Conservation (phyloP, 2,797 vertebrate species). For the Gorsachius magnificus region DNA sequence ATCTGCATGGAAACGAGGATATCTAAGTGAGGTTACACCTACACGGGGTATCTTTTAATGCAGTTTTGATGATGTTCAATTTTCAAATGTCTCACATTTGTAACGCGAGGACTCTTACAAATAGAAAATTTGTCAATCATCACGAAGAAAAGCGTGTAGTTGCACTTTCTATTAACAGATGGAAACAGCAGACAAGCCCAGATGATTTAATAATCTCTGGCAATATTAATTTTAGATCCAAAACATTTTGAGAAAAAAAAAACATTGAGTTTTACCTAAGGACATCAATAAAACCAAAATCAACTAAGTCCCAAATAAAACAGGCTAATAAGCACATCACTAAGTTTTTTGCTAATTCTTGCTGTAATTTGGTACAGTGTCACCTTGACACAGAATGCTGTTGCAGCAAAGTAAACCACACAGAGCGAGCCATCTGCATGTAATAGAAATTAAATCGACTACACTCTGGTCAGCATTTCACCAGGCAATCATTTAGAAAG, state of each 20-base stretch:
- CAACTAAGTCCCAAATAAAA: not conserved
- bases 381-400: slow-evolving; percentile 25
- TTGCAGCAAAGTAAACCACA: not conserved
- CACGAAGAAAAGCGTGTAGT: not conserved
- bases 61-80: not conserved
- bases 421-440: not conserved
- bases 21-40: not conserved
- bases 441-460: not conserved
- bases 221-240: not conserved
- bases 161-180: slow-evolving; percentile 1
- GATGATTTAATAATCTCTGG: not conserved
- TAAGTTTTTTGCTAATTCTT: not conserved
- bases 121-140: not conserved
- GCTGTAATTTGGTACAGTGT: not conserved
- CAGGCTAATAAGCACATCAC: not conserved
- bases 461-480: not conserved
- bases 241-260: not conserved
- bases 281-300: not conserved
- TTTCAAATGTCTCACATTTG: not conserved
- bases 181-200: not conserved
- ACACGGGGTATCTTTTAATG: not conserved
- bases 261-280: not conserved
- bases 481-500: not conserved
- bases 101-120: not conserved
- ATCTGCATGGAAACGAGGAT: not conserved